Evolutionary conservation across 2,888 invertebrate genomes (phyloP), one percentile per base, ranked within the genome.

Genomic region (Leptura quadrifasciata): DNA sequence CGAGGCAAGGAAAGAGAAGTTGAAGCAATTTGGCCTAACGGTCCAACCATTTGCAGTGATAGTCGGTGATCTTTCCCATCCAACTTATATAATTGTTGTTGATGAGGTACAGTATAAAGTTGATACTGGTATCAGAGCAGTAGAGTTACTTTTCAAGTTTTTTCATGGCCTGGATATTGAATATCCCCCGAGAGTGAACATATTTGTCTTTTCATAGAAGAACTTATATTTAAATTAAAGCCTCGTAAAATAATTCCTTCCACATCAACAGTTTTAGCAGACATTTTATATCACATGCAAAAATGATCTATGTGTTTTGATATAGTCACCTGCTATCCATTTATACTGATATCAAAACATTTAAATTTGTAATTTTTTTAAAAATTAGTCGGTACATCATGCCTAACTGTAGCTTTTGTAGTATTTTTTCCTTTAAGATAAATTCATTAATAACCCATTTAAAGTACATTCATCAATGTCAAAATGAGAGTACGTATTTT

Each of bases 81-180:
- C 35, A 39, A 39, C 9, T 39, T 39, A 9, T 10, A 39, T 39
- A 9, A 39, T 39, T 10, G 10, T 39, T 10, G 35, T 39, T 9
- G 35, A 39, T 39, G 35, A 39, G 10, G 35, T 39, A 10, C 10
- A 9, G 6, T 39, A 39, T 10, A 39, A 39, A 10, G 35, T 39
- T 9, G 35, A 39, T 10, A 39, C 35, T 5, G 35, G 35, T 10
- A 5, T 39, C 1, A 5, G 35, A 9, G 35, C 35, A 9, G 1
- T 71, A 4, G 71, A 71, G 63, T 71, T 71, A n/a, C 35, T 71
- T 17, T 68, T 68, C 21, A 68, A 68, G 21, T n/a, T 68, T 15
- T 68, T 68, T 24, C 68, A 68, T 27, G 68, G 6, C 6, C 27
- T 68, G 39, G 68, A 68, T 52, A 47, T 68, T 54, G 68, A 52